Base-by-base conservation (phyloP, 2,888 invertebrate species). In the Mamestra brassicae region DNA sequence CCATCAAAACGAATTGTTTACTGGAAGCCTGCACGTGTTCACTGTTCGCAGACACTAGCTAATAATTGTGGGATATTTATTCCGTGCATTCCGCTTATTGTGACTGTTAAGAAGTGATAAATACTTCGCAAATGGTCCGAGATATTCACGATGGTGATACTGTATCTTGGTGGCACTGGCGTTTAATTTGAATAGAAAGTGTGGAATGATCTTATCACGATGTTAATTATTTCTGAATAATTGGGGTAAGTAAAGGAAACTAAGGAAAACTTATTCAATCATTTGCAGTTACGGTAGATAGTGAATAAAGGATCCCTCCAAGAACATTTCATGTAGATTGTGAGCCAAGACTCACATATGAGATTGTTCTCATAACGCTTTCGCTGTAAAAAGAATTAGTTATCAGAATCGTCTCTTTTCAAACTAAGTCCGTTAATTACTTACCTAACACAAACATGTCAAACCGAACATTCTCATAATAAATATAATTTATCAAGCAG, bases 1-100 rank as follows among this genome's bases (percentile, higher is more conserved):
- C 86, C 87, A 89, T 91, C 87, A 90, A 91, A 91, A 91, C 89
- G 87, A 92, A 91, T 91, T 93, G 92, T 93, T 94, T 91, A 91
- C 92, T 91, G 88, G 89, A 90, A 92, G 87, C 76, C 81, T 89
- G 92, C 94, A 94, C 93, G 94, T 94, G 94, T 92, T 90, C 89
- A 88, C 17, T 88, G 85, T 87, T 83, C 83, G 89, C 85, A 72
- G 84, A 86, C 83, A 88, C 83, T 80, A 78, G 76, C 66, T 84
- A 81, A 85, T 85, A 81, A 84, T 79, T 85, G 81, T 83, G 72
- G 64, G 76, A 86, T 85, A 85, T 84, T 78, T 86, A 84, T 85
- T 75, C 85, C n/a, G 62, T 72, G 63, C 71, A 75, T 84, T 84
- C 78, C 77, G 72, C 70, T 82, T 74, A 78, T 76, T 76, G 83